A percentile compares a stretch with the other conserved stretches of the same genome.
Evolutionary conservation across 2,113 vertebrate genomes (phyloP).

Genomic region (Colistium nudipinnis): DNA sequence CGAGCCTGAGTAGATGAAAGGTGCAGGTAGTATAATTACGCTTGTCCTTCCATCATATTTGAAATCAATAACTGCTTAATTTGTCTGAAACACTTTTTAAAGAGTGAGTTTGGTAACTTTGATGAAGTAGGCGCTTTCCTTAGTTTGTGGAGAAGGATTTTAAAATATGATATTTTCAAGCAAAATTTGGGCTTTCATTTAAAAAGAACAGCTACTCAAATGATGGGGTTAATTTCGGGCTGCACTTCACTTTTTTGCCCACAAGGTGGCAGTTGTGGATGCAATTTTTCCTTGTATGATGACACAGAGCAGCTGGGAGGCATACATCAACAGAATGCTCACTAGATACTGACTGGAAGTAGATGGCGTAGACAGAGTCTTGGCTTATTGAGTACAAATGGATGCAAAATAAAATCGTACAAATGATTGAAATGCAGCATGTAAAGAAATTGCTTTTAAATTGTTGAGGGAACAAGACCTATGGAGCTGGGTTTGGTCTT

Average conservation of each 20-base stretch:
- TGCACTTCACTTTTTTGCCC: constrained; percentile 44
- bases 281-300: not conserved
- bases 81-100: too few species aligned
- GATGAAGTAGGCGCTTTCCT: too few species aligned
- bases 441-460: not conserved
- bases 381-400: not conserved
- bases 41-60: too few species aligned
- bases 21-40: too few species aligned
- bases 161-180: too few species aligned
- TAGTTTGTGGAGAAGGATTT: too few species aligned
- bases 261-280: constrained; percentile 64
- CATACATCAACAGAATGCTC: not conserved
- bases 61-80: too few species aligned
- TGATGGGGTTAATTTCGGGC: not conserved
- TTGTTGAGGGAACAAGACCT: not conserved
- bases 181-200: too few species aligned
- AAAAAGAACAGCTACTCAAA: too few species aligned
- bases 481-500: not conserved
- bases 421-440: not conserved
- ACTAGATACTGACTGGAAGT: constrained; percentile 9
- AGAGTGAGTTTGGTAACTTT: too few species aligned
- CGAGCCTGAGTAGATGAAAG: too few species aligned
- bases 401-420: not conserved
- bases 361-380: constrained; percentile 9
- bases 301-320: not conserved